Conservation (phyloP, 2,113 vertebrate genomes). For the Hiodon tergisus region DNA sequence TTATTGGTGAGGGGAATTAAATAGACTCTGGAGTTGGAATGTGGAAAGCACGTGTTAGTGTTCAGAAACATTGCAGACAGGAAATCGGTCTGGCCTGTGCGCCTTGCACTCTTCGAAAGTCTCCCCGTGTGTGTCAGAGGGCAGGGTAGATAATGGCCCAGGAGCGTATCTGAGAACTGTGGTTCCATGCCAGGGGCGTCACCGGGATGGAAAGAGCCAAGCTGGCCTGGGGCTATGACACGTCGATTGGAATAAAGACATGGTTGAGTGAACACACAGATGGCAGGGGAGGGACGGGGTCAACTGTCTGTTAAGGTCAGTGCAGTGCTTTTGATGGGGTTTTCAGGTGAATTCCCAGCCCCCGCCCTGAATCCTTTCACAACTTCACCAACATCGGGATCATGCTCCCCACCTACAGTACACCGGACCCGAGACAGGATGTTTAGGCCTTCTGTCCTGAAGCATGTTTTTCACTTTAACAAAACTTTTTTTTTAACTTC, state of each 20-base stretch:
- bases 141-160: too few species aligned
- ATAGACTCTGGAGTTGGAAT: too few species aligned
- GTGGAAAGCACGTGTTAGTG: too few species aligned
- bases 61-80: too few species aligned
- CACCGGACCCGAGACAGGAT: too few species aligned
- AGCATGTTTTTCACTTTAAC: too few species aligned
- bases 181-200: slow-evolving; percentile 11
- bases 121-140: too few species aligned
- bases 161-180: neutral
- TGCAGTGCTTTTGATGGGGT: neutral
- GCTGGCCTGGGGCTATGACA: neutral
- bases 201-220: neutral
- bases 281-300: slow-evolving; percentile 7
- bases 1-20: too few species aligned
- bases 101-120: too few species aligned
- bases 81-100: too few species aligned
- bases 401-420: neutral
- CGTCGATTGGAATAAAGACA: slow-evolving; percentile 15
- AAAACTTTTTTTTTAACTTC: too few species aligned
- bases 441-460: too few species aligned
- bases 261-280: slow-evolving; percentile 3
- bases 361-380: neutral
- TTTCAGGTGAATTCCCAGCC: neutral
- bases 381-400: neutral
- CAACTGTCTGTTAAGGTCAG: slow-evolving; percentile 6